These are phyloP conservation scores for Amblyopsis rosae DNA, from an alignment of 2,113 vertebrate genomes.

Conservation along the genomic window DNA sequence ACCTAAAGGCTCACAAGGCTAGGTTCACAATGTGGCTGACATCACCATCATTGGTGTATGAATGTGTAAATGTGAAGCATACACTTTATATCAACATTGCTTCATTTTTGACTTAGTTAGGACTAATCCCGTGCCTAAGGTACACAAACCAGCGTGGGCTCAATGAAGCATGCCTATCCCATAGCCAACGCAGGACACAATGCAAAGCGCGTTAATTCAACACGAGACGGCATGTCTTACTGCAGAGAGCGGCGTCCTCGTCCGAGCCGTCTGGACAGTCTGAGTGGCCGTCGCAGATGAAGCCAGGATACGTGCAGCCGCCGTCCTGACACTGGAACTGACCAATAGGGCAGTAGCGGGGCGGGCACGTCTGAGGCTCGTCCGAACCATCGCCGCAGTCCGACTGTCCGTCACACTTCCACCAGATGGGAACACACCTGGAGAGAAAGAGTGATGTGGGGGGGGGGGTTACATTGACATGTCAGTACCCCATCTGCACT, in stretches of 20 bases:
- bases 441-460: not conserved
- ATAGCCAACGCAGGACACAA: too few species aligned
- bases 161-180: too few species aligned
- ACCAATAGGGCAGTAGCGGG: conserved; percentile 61
- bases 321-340: conserved; percentile 75
- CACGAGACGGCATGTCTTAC: conserved; percentile 41
- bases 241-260: conserved; percentile 76
- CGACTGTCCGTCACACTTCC: conserved; percentile 73
- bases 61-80: too few species aligned
- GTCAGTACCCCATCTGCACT: not conserved
- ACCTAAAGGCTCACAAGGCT: too few species aligned
- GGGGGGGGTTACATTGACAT: not conserved
- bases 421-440: conserved; percentile 74
- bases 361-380: conserved; percentile 69
- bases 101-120: too few species aligned
- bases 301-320: conserved; percentile 68
- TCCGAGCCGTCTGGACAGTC: conserved; percentile 74
- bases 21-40: too few species aligned
- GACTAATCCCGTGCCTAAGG: too few species aligned
- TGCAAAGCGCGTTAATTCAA: too few species aligned
- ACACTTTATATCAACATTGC: too few species aligned
- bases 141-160: too few species aligned
- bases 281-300: conserved; percentile 60
- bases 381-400: conserved; percentile 72
- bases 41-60: too few species aligned